Evolutionary conservation across 2,797 vertebrate genomes (phyloP).

Genomic region (Paramormyrops hopkinsi): DNA sequence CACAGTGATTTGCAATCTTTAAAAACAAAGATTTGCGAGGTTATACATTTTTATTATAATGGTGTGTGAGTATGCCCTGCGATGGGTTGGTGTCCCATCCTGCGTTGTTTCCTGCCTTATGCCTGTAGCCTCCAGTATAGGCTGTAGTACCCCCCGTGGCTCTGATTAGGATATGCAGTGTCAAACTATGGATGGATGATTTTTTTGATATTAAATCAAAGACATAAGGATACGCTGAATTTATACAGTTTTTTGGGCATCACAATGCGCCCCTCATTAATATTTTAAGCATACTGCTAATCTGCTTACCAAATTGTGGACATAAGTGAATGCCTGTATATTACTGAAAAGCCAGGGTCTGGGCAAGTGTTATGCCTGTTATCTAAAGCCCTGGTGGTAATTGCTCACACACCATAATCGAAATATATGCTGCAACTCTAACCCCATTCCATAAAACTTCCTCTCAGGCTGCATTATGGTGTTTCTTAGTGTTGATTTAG

Average conservation of each 20-base stretch:
- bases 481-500: neutral
- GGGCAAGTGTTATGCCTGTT: neutral
- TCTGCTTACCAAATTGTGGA: neutral
- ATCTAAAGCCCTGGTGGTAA: neutral
- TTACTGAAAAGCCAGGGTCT: neutral
- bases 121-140: neutral
- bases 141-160: neutral
- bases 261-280: neutral
- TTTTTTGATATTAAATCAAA: neutral
- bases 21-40: neutral
- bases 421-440: neutral
- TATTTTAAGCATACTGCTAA: neutral
- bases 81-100: neutral
- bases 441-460: neutral
- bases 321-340: neutral
- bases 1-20: neutral
- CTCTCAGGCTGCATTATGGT: neutral
- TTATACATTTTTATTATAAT: neutral
- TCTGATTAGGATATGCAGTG: neutral
- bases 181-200: neutral
- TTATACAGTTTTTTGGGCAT: neutral
- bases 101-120: neutral
- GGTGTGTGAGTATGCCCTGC: neutral
- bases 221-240: neutral
- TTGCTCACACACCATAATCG: neutral